Base-by-base conservation (phyloP, 2,113 vertebrate species). In the Diphyllodes magnificus region DNA sequence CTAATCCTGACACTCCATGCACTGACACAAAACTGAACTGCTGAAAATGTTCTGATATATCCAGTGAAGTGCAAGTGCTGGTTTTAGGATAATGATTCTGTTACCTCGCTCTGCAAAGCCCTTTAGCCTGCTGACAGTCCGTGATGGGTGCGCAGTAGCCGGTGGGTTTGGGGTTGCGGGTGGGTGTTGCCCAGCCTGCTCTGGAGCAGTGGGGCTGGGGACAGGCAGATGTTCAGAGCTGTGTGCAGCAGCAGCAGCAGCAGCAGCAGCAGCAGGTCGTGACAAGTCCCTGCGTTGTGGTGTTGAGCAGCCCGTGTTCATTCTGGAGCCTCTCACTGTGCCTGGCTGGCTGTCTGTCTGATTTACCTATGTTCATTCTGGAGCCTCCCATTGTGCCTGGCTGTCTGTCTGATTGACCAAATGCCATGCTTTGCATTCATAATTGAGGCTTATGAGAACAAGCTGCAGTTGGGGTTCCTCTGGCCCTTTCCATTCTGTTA, bases 171-270 rank as follows among this genome's bases (percentile, higher is more conserved):
- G 82, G 12, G 5, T 45, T 64, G 22, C 30, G 5, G 50, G 37
- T 0, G 0, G 28, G 22, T 18, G 30, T 33, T 19, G 6, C 64
- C n/a, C 15, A 22, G 47, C 11, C 18, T 1, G 4, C 50, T 49
- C 16, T 73, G 72, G 56, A 39, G 81, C 42, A 12, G 3, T 3
- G 35, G 61, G n/a, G 23, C 60, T 59, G 60, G 60, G 33, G 21
- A 68, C 86, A 66, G 69, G 44, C 53, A n/a, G 45, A 6, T 60
- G 16, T 25, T 60, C 2, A 2, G 53, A 45, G 30, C 7, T n/a
- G 35, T 18, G 7, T 5, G 23, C 59, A 53, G 53, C 73, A 56
- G 30, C 59, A 56, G 30, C 59, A 39, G 56, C 94, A 95, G 61
- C 59, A 53, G 53, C 73, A 56, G 30, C 59, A 56, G 30, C 59